Evolutionary conservation across 35 echinoderm and acorn worm species (phyloP), one percentile per base, ranked within the genome.

Genomic region (Anneissia japonica): DNA sequence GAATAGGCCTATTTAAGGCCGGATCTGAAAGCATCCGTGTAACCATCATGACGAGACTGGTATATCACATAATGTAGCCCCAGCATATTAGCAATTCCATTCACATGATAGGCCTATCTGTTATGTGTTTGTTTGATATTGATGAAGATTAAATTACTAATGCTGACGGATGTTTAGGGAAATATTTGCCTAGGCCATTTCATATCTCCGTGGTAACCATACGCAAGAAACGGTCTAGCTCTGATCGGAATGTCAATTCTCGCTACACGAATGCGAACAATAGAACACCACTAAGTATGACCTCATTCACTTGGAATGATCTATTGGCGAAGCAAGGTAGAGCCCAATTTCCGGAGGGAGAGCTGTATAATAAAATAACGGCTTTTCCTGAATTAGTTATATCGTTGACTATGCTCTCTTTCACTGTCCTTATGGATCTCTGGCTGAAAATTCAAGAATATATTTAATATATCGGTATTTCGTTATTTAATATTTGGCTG

Each of bases 301-400:
- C 51, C 51, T 64, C 51, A 64, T 64, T 64, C 51, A 64, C 51
- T 64, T 64, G 51, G 51, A 64, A 64, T 64, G 51, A 64, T 64
- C 51, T 64, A 64, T 64, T 64, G 51, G 51, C 51, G 26, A 23
- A 6, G 21, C 51, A 12, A 64, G 51, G 51, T 64, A 64, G 51
- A 64, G 21, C 51, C 51, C 51, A 64, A 64, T 64, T 64, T 64
- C 51, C 51, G 51, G 51, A 64, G 51, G 51, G 51, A 64, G 9
- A 64, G 51, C 51, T 64, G 7, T 23, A 64, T 64, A 9, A 64
- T 64, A 64, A 64, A 64, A 64, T 64, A 64, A 64, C 51, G 51
- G 51, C 51, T 64, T 64, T 64, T 64, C 51, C 51, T 64, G 51
- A 64, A 64, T 64, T 23, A 26, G 5, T 9, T 64, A 64, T n/a